Evolutionary conservation across 2,888 invertebrate species (phyloP).

Genomic region (Ormyrus pomaceus): DNA sequence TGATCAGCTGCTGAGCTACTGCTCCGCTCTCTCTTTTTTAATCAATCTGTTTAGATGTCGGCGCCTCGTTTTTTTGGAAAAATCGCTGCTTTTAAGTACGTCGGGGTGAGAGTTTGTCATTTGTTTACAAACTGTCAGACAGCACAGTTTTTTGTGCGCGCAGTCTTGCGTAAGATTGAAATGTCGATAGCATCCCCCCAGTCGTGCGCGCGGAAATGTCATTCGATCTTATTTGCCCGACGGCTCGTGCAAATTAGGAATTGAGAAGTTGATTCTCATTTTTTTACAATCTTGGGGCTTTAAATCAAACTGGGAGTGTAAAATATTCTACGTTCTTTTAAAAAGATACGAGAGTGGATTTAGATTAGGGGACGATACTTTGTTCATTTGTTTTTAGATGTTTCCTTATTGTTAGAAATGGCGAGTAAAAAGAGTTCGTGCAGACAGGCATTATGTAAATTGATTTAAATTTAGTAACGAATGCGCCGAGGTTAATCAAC

Average conservation of each 20-base stretch:
- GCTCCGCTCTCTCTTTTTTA: conserved; percentile 7
- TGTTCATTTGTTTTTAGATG: too few relatives aligned
- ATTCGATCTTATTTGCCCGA: conserved; percentile 15
- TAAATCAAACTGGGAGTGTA: too few relatives aligned
- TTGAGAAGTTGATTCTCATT: background rate
- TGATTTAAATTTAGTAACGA: too few relatives aligned
- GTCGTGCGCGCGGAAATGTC: conserved; percentile 8
- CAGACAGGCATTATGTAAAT: too few relatives aligned
- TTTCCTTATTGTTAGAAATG: too few relatives aligned
- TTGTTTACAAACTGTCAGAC: conserved; percentile 47
- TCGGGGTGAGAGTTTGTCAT: background rate
- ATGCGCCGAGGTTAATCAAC: too few relatives aligned
- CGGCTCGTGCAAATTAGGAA: conserved; percentile 29
- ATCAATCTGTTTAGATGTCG: background rate
- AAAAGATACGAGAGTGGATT: too few relatives aligned
- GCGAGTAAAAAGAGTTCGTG: too few relatives aligned
- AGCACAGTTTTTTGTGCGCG: conserved; percentile 8
- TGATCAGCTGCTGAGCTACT: conserved; percentile 41
- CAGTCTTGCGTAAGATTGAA: conserved; percentile 27
- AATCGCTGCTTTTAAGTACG: background rate
- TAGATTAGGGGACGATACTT: too few relatives aligned
- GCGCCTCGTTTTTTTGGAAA: background rate
- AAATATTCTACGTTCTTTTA: too few relatives aligned
- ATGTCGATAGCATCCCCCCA: conserved; percentile 25
- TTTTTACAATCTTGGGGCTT: too few relatives aligned